These are phyloP conservation scores for Pantala flavescens DNA, from an alignment of 1,140 invertebrate species.

Conservation along the genomic window DNA sequence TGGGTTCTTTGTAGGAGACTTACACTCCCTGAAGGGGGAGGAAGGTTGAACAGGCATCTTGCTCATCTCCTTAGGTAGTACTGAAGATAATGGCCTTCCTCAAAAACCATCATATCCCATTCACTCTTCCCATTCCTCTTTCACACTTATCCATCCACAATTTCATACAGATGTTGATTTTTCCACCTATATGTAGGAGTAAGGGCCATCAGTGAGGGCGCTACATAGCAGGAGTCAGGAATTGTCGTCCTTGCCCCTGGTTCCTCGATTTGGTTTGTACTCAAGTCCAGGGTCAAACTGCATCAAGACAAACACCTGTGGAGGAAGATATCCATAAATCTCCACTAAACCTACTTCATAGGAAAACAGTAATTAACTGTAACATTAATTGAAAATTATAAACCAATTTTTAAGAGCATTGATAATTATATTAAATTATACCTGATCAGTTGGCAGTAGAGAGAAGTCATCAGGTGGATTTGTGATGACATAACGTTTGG, in stretches of 20 bases:
- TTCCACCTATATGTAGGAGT: slow-evolving; percentile 53
- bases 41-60: background rate
- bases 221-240: slow-evolving; percentile 98
- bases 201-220: slow-evolving; percentile 89
- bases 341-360: no score
- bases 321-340: background rate
- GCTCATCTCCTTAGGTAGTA: background rate
- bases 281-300: slow-evolving; percentile 93
- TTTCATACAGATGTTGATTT: slow-evolving; percentile 10
- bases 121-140: background rate
- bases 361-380: no score
- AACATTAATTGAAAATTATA: no score
- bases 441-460: slow-evolving; percentile 92
- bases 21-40: background rate
- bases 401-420: no score
- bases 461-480: slow-evolving; percentile 97
- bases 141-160: background rate
- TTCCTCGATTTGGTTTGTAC: slow-evolving; percentile 76
- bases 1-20: background rate
- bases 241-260: slow-evolving; percentile 70
- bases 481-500: slow-evolving; percentile 98
- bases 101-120: background rate
- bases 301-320: slow-evolving; percentile 88
- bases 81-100: background rate
- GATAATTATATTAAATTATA: no score